A percentile compares a stretch with the other conserved stretches of the same genome.
Evolutionary conservation across 1,140 invertebrate species (phyloP).

Genomic region (Drosophila kikkawai): DNA sequence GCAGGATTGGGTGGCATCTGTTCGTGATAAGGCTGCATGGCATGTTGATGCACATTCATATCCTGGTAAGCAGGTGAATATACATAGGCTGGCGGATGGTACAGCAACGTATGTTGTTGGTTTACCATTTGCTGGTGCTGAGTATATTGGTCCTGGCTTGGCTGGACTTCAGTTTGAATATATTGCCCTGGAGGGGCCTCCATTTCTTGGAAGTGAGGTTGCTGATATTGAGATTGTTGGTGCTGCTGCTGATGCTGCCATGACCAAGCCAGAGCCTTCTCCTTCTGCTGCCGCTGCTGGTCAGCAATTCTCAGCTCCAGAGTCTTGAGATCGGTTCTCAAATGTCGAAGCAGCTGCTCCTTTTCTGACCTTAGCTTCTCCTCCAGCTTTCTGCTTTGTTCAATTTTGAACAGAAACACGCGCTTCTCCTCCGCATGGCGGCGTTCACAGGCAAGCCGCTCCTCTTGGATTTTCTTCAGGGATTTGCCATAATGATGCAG

Average conservation of each 20-base stretch:
- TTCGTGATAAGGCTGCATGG: slow-evolving; percentile 51
- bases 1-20: slow-evolving; percentile 17
- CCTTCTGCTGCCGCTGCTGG: slow-evolving; percentile 31
- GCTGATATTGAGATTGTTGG: slow-evolving; percentile 13
- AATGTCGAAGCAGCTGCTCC: slow-evolving; percentile 18
- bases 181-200: background rate
- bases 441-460: slow-evolving; percentile 38
- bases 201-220: slow-evolving; percentile 11
- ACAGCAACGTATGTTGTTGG: slow-evolving; percentile 7
- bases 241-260: slow-evolving; percentile 37
- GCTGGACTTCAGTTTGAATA: slow-evolving; percentile 3
- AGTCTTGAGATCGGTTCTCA: slow-evolving; percentile 13
- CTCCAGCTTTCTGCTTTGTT: slow-evolving; percentile 50
- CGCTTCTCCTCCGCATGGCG: slow-evolving; percentile 57
- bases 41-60: slow-evolving; percentile 15
- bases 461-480: slow-evolving; percentile 35
- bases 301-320: slow-evolving; percentile 37
- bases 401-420: slow-evolving; percentile 52
- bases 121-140: background rate
- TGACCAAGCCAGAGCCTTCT: slow-evolving; percentile 11
- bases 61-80: slow-evolving; percentile 12
- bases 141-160: background rate
- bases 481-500: slow-evolving; percentile 25
- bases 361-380: slow-evolving; percentile 30
- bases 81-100: slow-evolving; percentile 10